phyloP scores from a whole-genome alignment of 2,888 invertebrate genomes.

The Stegana nigrithorax region DNA sequence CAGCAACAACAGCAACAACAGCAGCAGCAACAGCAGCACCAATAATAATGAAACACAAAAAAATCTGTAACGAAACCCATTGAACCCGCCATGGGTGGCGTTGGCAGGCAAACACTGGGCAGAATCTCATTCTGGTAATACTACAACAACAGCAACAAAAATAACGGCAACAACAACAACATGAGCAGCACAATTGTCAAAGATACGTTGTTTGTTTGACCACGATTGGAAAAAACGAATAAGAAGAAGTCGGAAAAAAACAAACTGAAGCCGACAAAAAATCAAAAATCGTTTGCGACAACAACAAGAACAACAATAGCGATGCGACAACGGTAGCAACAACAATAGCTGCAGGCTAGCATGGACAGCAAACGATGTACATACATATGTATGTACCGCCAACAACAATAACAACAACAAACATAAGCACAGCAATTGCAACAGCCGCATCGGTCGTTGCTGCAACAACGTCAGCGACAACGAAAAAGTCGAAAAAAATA shows the following conservation, averaged over 20 bases:
- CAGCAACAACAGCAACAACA: conserved; percentile 28
- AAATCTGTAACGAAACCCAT: conserved; percentile 14
- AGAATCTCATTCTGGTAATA: too few species aligned
- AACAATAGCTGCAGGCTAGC: conserved; percentile 3
- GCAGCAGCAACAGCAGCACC: background rate
- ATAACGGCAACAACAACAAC: conserved; percentile 1
- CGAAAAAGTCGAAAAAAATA: conserved; percentile 31
- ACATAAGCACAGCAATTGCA: background rate
- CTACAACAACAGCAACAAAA: background rate
- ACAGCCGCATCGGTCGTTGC: conserved; percentile 12
- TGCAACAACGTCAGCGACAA: too few species aligned
- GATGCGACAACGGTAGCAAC: background rate
- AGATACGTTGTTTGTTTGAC: background rate
- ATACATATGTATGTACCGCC: background rate
- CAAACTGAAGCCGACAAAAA: too few species aligned
- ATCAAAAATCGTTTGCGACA: conserved; percentile 4
- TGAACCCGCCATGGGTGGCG: conserved; percentile 17
- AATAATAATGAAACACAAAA: background rate
- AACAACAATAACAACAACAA: conserved; percentile 8
- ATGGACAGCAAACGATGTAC: background rate
- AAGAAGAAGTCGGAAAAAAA: too few species aligned
- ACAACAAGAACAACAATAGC: conserved; percentile 1
- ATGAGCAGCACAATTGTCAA: background rate
- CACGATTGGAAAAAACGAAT: too few species aligned
- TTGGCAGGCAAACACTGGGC: background rate